Base-by-base conservation (phyloP, 2,888 invertebrate genomes). In the Odontocolon sp. region DNA sequence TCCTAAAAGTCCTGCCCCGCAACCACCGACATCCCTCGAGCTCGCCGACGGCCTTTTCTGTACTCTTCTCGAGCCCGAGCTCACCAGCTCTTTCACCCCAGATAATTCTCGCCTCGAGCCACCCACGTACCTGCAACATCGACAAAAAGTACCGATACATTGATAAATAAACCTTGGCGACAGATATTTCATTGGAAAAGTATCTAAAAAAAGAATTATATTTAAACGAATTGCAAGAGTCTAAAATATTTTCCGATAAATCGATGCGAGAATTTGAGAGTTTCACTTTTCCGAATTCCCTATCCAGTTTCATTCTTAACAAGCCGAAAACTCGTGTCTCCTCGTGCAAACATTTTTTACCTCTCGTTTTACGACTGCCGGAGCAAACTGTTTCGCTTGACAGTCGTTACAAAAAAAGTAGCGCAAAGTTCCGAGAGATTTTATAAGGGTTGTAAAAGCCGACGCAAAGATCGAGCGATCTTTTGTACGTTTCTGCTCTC, bases 81-180 rank as follows among this genome's bases (percentile, higher is more conserved):
- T 84, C 78, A 88, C 87, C 77, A 87, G 77, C 81, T 89, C 89
- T 79, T 89, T 89, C 76, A 87, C 86, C 74, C 88, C 88, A 28
- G 87, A 86, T 77, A 87, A 81, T 78, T 89, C 89, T 77, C 88
- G 84, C 74, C 87, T 86, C 64, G 87, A 86, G 66, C 87, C 84
- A 68, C 87, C 83, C 50, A 86, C 87, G 84, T 85, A 87, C 73
- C 88, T 89, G 66, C 63, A 76, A 83, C 40, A 40, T 18, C 6
- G 16, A 42, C 42, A 5, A 14, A 4, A 0, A 16, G 18, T 16
- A 16, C 11, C 14, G 11, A 40, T 16, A n/a, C n/a, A 16, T 40
- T 40, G 18, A 16, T 42, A 9, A 42, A 42, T 16, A 16, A 8
- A 42, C 8, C 16, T 18, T 2, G n/a, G n/a, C n/a, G n/a, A 42